Conservation (phyloP, 2,797 vertebrate species). For the Cynodonichthys magdalenae region DNA sequence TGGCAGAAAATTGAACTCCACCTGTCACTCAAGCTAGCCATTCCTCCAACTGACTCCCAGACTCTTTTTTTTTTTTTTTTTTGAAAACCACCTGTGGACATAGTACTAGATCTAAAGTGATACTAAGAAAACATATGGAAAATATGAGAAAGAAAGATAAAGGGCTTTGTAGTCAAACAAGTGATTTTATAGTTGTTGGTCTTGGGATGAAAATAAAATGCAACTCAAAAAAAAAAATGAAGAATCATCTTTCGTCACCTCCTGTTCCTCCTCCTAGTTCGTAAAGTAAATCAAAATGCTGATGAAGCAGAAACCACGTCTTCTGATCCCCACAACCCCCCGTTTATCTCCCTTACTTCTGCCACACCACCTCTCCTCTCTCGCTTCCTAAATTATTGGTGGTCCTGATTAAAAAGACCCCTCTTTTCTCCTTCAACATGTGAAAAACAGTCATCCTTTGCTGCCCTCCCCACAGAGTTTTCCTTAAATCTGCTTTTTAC, state of each 20-base stretch:
- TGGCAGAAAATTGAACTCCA: conserved; percentile 69
- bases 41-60: conserved; percentile 18
- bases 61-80: background rate
- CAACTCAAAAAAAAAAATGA: conserved; percentile 14
- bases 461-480: conserved; percentile 16
- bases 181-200: conserved; percentile 49
- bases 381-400: conserved; percentile 59
- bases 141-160: too few relatives aligned
- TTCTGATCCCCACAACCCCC: conserved; percentile 23
- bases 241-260: conserved; percentile 3
- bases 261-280: background rate
- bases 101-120: too few relatives aligned
- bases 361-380: conserved; percentile 31
- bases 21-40: conserved; percentile 65
- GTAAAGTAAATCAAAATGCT: conserved; percentile 78
- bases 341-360: background rate
- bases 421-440: conserved; percentile 11
- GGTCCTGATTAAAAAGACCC: conserved; percentile 50
- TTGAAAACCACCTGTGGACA: conserved; percentile 51
- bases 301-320: conserved; percentile 76
- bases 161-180: conserved; percentile 15
- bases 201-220: conserved; percentile 60
- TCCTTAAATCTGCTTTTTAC: background rate
- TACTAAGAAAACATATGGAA: too few relatives aligned
- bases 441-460: conserved; percentile 35